phyloP scores from a whole-genome alignment of 2,888 invertebrate genomes.

The Coenonympha arcania region DNA sequence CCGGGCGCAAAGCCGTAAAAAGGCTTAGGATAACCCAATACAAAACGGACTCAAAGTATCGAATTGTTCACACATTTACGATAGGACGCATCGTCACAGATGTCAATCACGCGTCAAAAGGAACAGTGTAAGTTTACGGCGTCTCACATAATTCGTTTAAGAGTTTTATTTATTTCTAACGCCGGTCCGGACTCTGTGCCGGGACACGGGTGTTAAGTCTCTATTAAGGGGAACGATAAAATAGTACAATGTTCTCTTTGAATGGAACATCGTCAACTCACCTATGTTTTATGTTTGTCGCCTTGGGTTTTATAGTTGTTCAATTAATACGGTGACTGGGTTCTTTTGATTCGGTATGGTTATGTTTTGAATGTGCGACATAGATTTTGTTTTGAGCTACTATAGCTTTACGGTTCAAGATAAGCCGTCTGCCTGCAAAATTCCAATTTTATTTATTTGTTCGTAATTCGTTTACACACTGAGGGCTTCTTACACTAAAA shows the following conservation, averaged over 20 bases:
- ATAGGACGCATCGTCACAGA: constrained; percentile 30
- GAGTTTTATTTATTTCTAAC: constrained; percentile 35
- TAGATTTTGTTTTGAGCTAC: constrained; percentile 1
- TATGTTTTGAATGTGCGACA: constrained; percentile 6
- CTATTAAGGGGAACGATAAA: constrained; percentile 33
- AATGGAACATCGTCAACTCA: constrained; percentile 19
- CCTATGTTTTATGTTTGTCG: constrained; percentile 25
- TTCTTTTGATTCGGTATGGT: constrained; percentile 15
- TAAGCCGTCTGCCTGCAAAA: not conserved
- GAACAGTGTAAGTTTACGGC: constrained; percentile 34
- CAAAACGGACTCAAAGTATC: constrained; percentile 9
- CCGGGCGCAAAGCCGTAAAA: not conserved
- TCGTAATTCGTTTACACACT: no score
- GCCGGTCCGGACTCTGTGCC: constrained; percentile 24
- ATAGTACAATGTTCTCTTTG: constrained; percentile 34
- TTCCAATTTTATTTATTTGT: no score
- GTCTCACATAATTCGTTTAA: constrained; percentile 38
- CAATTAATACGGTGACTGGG: constrained; percentile 10
- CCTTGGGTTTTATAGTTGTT: constrained; percentile 13
- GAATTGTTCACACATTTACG: constrained; percentile 24
- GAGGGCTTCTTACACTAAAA: no score
- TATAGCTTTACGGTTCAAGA: not conserved
- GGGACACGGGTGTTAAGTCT: constrained; percentile 33
- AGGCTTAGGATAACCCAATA: not conserved
- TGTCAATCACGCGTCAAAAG: constrained; percentile 34